phyloP scores from a whole-genome alignment of 35 echinoderm and acorn worm species.

The Chiridota heheva region DNA sequence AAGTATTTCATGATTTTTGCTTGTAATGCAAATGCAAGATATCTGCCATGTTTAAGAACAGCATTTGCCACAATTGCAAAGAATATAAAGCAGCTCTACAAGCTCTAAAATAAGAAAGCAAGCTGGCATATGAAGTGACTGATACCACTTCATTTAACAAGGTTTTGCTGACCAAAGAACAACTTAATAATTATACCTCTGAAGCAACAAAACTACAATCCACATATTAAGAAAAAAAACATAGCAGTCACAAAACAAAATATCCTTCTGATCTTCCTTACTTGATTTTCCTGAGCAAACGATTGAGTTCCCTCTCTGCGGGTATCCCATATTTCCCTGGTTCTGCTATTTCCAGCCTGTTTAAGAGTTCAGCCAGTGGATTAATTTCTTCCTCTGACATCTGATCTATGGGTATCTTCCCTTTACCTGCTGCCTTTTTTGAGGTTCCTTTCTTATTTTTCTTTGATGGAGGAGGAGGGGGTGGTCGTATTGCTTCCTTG shows the following conservation, averaged over 20 bases:
- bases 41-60: too few relatives aligned
- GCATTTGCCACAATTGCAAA: too few relatives aligned
- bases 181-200: too few relatives aligned
- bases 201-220: too few relatives aligned
- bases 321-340: conserved; percentile 72
- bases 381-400: conserved; percentile 38
- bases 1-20: too few relatives aligned
- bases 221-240: too few relatives aligned
- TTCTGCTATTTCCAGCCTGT: conserved; percentile 78
- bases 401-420: conserved; percentile 1
- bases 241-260: too few relatives aligned
- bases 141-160: not conserved
- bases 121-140: too few relatives aligned
- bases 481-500: conserved; percentile 63
- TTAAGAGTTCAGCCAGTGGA: conserved; percentile 72
- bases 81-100: too few relatives aligned
- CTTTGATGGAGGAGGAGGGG: conserved; percentile 58
- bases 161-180: not conserved
- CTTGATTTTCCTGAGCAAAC: conserved; percentile 71
- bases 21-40: too few relatives aligned
- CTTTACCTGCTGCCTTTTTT: conserved; percentile 33
- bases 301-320: conserved; percentile 71
- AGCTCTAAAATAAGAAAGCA: too few relatives aligned
- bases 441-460: conserved; percentile 53
- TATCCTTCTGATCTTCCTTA: too few relatives aligned